Percentiles rank a stretch among this genome's conserved stretches.
These are phyloP conservation scores for Mesochorus sp. DNA, from an alignment of 2,888 invertebrate genomes.

Conservation along the genomic window DNA sequence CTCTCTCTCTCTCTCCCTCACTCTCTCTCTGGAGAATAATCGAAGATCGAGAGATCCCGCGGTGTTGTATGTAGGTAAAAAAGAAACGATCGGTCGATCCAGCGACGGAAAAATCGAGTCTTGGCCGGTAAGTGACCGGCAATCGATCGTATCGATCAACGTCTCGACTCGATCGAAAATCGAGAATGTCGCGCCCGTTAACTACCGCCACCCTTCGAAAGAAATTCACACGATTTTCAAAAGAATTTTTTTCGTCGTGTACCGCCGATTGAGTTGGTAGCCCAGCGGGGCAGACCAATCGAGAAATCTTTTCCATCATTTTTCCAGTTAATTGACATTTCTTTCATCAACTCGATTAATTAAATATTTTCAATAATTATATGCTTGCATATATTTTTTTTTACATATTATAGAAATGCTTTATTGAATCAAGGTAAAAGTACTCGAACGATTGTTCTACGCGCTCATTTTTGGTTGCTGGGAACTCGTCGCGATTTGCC, in stretches of 20 bases:
- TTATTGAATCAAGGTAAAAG: too few relatives aligned
- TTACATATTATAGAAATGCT: too few relatives aligned
- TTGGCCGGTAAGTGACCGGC: constrained; percentile 25
- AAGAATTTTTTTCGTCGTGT: neutral
- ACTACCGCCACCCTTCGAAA: constrained; percentile 29
- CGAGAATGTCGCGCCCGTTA: neutral
- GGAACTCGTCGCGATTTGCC: neutral
- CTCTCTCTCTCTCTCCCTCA: too few relatives aligned
- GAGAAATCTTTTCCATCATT: too few relatives aligned
- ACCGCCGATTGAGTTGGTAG: constrained; percentile 35
- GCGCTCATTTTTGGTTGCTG: constrained; percentile 29
- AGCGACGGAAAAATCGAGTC: neutral
- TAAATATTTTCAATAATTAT: too few relatives aligned
- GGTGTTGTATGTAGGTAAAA: neutral
- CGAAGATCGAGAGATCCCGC: neutral
- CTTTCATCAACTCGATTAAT: too few relatives aligned
- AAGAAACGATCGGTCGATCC: neutral
- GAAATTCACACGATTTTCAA: neutral
- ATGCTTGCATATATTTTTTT: too few relatives aligned
- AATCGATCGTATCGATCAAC: neutral
- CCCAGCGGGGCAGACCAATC: too few relatives aligned
- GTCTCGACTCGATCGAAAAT: neutral
- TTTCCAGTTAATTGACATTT: too few relatives aligned
- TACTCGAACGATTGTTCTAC: too few relatives aligned
- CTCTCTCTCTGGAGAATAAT: too few relatives aligned